These are phyloP conservation scores for Oreocharis arfaki DNA, from an alignment of 2,113 vertebrate species.

Conservation along the genomic window DNA sequence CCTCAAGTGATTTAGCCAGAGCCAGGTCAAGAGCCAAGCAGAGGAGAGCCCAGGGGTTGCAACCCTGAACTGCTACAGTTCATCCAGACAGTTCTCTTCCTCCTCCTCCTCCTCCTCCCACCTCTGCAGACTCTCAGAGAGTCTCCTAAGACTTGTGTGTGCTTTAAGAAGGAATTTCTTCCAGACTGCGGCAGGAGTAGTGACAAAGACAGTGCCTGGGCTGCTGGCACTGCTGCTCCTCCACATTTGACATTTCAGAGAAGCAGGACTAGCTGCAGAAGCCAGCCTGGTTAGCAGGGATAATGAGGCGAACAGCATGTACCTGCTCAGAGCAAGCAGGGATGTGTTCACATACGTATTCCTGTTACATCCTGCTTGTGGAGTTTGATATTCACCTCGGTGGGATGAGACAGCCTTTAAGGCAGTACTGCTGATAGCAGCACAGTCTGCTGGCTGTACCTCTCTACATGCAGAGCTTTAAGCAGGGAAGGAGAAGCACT, in stretches of 20 bases:
- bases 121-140: neutral
- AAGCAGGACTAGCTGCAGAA: neutral
- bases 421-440: neutral
- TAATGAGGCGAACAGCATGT: neutral
- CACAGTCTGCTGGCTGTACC: neutral
- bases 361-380: neutral
- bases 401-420: neutral
- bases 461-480: neutral
- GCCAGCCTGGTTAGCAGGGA: neutral
- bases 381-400: neutral
- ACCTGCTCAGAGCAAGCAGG: neutral
- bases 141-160: neutral
- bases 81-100: neutral
- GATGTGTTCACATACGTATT: neutral
- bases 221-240: neutral
- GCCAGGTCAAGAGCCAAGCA: neutral
- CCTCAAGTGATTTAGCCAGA: neutral
- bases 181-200: neutral
- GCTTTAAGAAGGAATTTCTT: neutral
- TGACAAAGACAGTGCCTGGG: neutral
- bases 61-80: neutral
- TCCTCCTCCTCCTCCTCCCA: neutral
- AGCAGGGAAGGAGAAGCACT: neutral
- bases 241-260: neutral
- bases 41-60: neutral